Evolutionary conservation across 2,113 vertebrate species (phyloP), one percentile per base, ranked within the genome.

Genomic region (Heterocephalus glaber): DNA sequence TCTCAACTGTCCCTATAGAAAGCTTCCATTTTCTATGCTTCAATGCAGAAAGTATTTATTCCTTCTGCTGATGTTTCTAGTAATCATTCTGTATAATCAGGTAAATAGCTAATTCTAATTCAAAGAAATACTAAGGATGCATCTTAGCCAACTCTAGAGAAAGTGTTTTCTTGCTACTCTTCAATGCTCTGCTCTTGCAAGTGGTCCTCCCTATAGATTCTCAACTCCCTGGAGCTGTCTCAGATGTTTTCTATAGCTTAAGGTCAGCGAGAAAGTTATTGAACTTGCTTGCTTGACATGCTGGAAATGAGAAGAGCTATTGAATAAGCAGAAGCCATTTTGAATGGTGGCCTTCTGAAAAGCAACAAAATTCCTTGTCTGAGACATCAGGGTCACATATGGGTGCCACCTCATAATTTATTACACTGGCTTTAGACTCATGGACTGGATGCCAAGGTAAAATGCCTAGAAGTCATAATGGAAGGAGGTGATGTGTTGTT

Each of bases 171-270:
- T 16, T 26, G 5, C 13, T 10, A 58, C 28, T 61, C 16, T 12
- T 33, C 16, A 28, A 38, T 12, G 14, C 58, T 85, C 1, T 56
- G 5, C 4, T 77, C 13, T 10, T 12, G 13, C 17, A 7, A 47
- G 58, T 9, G 6, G 52, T 30, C 24, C n/a, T 20, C 0, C 7
- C 24, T 2, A 30, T 4, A 2, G 5, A 7, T n/a, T 38, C 35
- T 6, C 0, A 0, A 4, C 0, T 19, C 22, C 35, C 9, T 11
- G 14, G 12, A 61, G 22, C 11, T 20, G 28, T 26, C 13, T 22
- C 2, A 10, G 1, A 61, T 28, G n/a, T 33, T 63, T n/a, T 72
- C 17, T 30, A 7, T 47, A 19, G 52, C 33, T 20, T 22, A 54
- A 63, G 28, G 19, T 52, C 22, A 72, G 74, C 12, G 13, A 44